A percentile compares a stretch with the other conserved stretches of the same genome.
phyloP scores from a whole-genome alignment of 2,888 invertebrate genomes.

The Caenorhabditis sp. region DNA sequence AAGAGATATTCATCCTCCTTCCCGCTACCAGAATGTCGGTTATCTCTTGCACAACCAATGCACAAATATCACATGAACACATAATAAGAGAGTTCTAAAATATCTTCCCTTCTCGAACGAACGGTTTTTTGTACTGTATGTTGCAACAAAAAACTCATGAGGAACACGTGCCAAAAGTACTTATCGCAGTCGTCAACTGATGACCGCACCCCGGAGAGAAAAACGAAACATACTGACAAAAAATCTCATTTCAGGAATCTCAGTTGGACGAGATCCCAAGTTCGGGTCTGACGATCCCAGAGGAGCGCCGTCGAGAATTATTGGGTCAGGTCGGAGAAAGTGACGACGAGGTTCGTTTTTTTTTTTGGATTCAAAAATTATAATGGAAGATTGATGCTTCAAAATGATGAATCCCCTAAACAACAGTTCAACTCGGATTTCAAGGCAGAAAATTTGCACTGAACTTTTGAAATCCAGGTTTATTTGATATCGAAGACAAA shows the following conservation, averaged over 20 bases:
- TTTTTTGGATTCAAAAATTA: not conserved
- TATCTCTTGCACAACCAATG: conserved; percentile 49
- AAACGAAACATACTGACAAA: not conserved
- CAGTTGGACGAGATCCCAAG: conserved; percentile 79
- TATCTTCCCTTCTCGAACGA: conserved; percentile 16
- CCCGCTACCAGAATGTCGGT: conserved; percentile 7
- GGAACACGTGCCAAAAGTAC: conserved; percentile 44
- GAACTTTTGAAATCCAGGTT: too few relatives aligned
- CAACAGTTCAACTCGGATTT: too few relatives aligned
- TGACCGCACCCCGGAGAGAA: conserved; percentile 31
- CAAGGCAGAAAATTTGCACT: too few relatives aligned
- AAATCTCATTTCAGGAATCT: conserved; percentile 68
- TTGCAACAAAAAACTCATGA: conserved; percentile 30
- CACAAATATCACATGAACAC: conserved; percentile 65
- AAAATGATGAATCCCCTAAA: too few relatives aligned
- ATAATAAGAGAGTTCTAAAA: conserved; percentile 38
- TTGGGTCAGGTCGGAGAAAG: conserved; percentile 73
- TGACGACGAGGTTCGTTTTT: conserved; percentile 66
- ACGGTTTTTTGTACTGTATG: conserved; percentile 17
- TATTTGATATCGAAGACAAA: not conserved
- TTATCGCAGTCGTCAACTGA: not conserved
- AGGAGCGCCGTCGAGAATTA: conserved; percentile 80
- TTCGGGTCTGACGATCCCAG: conserved; percentile 81
- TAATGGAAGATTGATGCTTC: not conserved
- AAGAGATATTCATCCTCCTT: conserved; percentile 46